phyloP scores from a whole-genome alignment of 1,140 invertebrate genomes.

The Hydropsyche tenuis region DNA sequence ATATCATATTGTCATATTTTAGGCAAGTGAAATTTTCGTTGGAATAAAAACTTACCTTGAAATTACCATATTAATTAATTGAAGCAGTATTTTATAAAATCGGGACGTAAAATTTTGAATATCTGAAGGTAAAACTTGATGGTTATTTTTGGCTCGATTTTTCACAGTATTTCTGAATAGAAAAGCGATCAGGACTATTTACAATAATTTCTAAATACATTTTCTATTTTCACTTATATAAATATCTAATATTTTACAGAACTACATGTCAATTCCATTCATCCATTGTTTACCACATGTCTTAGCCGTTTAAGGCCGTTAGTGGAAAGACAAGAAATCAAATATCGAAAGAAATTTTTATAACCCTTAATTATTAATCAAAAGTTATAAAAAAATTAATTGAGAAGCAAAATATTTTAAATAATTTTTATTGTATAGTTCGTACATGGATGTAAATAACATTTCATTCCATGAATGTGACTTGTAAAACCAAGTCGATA shows the following conservation, averaged over 20 bases:
- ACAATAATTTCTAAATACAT: constrained; percentile 7
- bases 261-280: constrained; percentile 50
- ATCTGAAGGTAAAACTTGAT: not conserved
- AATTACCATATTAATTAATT: not conserved
- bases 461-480: not conserved
- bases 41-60: constrained; percentile 15
- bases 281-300: constrained; percentile 48
- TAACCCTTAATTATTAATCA: not conserved
- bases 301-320: constrained; percentile 10
- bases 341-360: constrained; percentile 30
- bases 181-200: too few species aligned
- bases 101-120: not conserved
- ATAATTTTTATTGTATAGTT: constrained; percentile 37
- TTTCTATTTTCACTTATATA: not conserved
- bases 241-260: constrained; percentile 22
- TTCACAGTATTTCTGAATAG: not conserved
- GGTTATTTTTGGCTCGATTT: not conserved
- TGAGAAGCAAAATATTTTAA: constrained; percentile 20
- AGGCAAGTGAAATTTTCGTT: not conserved
- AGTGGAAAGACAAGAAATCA: constrained; percentile 36
- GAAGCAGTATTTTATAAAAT: too few species aligned
- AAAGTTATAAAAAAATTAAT: constrained; percentile 16
- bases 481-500: constrained; percentile 49
- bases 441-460: constrained; percentile 36
- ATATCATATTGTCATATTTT: not conserved